Evolutionary conservation across 2,113 vertebrate genomes (phyloP).

Genomic region (Nothocercus nigrocapillus): DNA sequence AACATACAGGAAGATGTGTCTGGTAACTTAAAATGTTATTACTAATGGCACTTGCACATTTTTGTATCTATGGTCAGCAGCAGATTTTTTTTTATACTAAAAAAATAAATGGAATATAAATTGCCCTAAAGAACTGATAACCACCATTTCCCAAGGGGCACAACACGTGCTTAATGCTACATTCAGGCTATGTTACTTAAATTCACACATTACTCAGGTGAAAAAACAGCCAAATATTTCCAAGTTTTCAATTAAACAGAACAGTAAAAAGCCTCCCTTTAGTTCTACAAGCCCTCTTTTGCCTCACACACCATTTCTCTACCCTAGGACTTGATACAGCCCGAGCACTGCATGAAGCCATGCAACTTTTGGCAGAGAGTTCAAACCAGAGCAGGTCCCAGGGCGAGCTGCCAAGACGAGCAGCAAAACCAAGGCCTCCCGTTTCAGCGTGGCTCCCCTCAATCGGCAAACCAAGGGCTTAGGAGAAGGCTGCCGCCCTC

Average conservation of each 20-base stretch:
- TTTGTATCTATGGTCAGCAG: not conserved
- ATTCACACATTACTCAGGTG: not conserved
- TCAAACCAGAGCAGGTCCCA: not conserved
- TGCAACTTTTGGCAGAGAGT: not conserved
- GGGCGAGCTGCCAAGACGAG: not conserved
- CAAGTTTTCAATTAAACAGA: not conserved
- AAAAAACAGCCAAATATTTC: not conserved
- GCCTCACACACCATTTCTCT: not conserved
- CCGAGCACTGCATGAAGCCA: not conserved
- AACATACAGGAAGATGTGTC: not conserved
- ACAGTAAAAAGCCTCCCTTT: not conserved
- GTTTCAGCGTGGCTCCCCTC: not conserved
- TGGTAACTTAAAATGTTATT: not conserved
- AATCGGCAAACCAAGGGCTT: not conserved
- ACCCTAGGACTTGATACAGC: not conserved
- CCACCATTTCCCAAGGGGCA: not conserved
- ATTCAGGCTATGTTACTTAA: not conserved
- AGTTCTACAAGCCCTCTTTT: not conserved
- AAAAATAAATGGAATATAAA: not conserved
- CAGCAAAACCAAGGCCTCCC: not conserved
- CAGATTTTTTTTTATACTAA: not conserved
- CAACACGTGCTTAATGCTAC: not conserved
- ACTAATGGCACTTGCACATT: not conserved
- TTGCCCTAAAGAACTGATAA: not conserved
- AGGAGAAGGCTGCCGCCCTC: not conserved